Base-by-base conservation (phyloP, 2,113 vertebrate genomes). In the Nycticorax nycticorax region DNA sequence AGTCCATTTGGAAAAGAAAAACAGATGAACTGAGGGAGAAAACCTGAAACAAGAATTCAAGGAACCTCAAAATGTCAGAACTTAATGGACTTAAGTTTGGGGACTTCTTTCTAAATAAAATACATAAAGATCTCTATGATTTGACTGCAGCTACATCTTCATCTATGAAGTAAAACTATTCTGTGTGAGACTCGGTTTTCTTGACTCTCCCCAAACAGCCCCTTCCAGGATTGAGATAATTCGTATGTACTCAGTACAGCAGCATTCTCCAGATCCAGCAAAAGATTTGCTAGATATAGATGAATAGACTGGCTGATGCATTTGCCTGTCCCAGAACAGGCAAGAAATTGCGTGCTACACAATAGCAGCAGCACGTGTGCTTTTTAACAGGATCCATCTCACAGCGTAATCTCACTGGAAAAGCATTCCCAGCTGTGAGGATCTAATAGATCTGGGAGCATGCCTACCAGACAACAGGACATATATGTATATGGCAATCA, bases 301-400 rank as follows among this genome's bases (percentile, higher is more conserved):
- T 48, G 7, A 88, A 37, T 28, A 59, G 7, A 4, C n/a, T 2
- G 8, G 4, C 4, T 59, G 73, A 79, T 60, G 11, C 3, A n/a
- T 75, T 85, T 79, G 1, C 10, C 19, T 24, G 9, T 63, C 17
- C 19, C 19, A 32, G 24, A 67, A 57, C 9, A 78, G 10, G 8
- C 10, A 78, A 69, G 64, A 71, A 50, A 50, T 27, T 26, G 14
- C 79, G 27, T 37, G 9, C 26, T 74, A 27, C 13, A n/a, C 10
- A n/a, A 28, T 22, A 75, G 12, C 13, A 80, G 35, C 10, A 69
- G 3, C 8, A 63, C 0, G 0, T 26, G 11, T 43, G 12, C 0
- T 47, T 86, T 77, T 66, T 35, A 43, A 28, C 9, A 83, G 20
- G 8, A 72, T 52, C 11, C 28, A 8, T n/a, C 18, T 76, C 52